Evolutionary conservation across 1,140 invertebrate species (phyloP).

Genomic region (Ganaspis sp.): DNA sequence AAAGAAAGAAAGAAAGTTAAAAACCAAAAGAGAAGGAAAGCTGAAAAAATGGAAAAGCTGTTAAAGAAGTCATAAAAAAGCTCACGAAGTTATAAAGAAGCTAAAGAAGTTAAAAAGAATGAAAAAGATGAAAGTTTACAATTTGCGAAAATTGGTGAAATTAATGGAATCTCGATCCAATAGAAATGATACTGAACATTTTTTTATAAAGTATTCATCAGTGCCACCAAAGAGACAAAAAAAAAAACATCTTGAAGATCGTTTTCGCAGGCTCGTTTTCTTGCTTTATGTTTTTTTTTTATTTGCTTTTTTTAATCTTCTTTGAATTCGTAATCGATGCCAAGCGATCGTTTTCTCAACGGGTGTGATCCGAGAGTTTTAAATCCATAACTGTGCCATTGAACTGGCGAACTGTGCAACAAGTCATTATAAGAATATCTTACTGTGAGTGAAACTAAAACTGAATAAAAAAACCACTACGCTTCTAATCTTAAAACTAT

Average conservation of each 20-base stretch:
- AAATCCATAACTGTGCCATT: constrained; percentile 36
- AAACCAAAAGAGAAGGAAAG: too few relatives aligned
- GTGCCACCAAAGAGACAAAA: not conserved
- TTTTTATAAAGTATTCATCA: too few relatives aligned
- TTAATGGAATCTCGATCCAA: too few relatives aligned
- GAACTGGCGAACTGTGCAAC: constrained; percentile 45
- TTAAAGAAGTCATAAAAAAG: too few relatives aligned
- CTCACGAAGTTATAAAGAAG: too few relatives aligned
- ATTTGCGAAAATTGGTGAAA: too few relatives aligned
- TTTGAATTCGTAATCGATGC: constrained; percentile 52
- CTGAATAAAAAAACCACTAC: constrained; percentile 63
- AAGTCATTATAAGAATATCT: constrained; percentile 62
- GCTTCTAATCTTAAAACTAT: constrained; percentile 72
- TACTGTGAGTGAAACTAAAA: constrained; percentile 57
- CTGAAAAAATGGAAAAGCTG: too few relatives aligned
- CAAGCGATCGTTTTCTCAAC: constrained; percentile 64
- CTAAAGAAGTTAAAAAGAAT: too few relatives aligned
- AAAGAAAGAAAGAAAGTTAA: too few relatives aligned
- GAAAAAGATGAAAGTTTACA: too few relatives aligned
- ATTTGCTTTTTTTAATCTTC: constrained; percentile 38
- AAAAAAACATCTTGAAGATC: not conserved
- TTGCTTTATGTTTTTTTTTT: not conserved
- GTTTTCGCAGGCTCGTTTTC: not conserved
- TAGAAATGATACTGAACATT: too few relatives aligned
- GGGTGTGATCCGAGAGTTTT: constrained; percentile 30